A percentile compares a stretch with the other conserved stretches of the same genome.
phyloP scores from a whole-genome alignment of 2,797 vertebrate genomes.

The Phoebastria nigripes region DNA sequence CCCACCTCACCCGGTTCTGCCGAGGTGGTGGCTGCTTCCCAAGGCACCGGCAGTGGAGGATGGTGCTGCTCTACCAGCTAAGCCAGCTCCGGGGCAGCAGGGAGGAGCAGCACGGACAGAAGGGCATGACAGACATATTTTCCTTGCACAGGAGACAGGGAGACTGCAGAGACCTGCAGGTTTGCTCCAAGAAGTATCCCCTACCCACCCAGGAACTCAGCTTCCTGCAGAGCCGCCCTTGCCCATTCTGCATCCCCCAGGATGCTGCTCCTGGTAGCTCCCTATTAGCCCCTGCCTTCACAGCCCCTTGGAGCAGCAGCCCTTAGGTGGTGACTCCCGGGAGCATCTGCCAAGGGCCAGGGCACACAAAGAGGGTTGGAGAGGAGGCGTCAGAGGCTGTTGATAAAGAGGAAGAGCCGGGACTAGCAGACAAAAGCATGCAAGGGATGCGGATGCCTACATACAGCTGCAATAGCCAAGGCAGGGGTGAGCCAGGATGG shows the following conservation, averaged over 20 bases:
- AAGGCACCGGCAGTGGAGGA: background rate
- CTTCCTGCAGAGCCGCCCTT: background rate
- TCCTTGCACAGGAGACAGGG: background rate
- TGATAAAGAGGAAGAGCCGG: background rate
- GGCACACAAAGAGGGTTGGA: background rate
- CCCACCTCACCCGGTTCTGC: background rate
- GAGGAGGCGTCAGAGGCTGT: background rate
- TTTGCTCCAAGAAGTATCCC: background rate
- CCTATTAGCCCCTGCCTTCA: background rate
- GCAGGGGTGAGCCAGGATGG: background rate
- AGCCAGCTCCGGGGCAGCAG: background rate
- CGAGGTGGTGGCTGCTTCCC: background rate
- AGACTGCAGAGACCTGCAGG: background rate
- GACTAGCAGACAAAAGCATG: background rate
- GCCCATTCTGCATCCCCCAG: background rate
- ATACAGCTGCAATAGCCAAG: background rate
- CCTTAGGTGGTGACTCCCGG: rapidly evolving
- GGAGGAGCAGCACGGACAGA: background rate
- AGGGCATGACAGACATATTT: background rate
- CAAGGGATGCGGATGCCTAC: background rate
- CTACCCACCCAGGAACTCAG: background rate
- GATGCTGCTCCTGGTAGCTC: background rate
- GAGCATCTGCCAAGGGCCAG: background rate
- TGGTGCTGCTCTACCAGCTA: background rate
- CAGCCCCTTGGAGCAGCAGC: background rate